phyloP scores from a whole-genome alignment of 1,140 invertebrate species.

The Eriocheir sinensis region DNA sequence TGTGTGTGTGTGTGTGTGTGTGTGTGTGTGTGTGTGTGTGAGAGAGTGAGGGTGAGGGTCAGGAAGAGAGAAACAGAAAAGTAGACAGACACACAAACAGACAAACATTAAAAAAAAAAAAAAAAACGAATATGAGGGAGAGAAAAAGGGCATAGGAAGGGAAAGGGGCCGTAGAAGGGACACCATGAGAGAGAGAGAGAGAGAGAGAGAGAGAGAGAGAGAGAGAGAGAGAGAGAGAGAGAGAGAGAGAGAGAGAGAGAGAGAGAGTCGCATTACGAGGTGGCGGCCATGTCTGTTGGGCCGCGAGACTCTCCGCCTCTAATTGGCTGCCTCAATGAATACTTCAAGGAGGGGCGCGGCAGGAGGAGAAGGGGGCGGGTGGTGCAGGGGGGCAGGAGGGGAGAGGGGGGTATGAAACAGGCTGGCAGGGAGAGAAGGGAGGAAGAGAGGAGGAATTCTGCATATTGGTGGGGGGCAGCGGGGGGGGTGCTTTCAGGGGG shows the following conservation, averaged over 20 bases:
- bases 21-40: slow-evolving; percentile 22
- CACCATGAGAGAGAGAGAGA: neutral
- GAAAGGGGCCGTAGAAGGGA: neutral
- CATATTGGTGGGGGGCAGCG: neutral
- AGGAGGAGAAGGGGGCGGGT: neutral
- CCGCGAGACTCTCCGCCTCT: neutral
- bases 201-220: neutral
- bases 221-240: neutral
- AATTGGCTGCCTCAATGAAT: slow-evolving; percentile 51
- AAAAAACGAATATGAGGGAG: too few relatives aligned
- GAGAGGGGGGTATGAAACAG: neutral
- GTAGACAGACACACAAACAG: too few relatives aligned
- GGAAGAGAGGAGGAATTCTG: neutral
- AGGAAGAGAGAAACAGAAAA: too few relatives aligned
- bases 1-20: slow-evolving; percentile 22
- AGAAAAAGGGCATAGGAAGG: neutral
- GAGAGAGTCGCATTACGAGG: neutral
- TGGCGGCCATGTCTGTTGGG: slow-evolving; percentile 12
- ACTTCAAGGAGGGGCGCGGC: slow-evolving; percentile 30
- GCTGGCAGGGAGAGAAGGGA: neutral
- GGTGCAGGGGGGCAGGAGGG: slow-evolving; percentile 1
- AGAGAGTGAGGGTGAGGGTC: neutral
- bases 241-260: slow-evolving; percentile 9
- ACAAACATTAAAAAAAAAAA: too few relatives aligned
- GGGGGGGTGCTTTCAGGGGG: neutral